Conservation (phyloP, 2,888 invertebrate genomes). For the Brachyopa scutellaris region DNA sequence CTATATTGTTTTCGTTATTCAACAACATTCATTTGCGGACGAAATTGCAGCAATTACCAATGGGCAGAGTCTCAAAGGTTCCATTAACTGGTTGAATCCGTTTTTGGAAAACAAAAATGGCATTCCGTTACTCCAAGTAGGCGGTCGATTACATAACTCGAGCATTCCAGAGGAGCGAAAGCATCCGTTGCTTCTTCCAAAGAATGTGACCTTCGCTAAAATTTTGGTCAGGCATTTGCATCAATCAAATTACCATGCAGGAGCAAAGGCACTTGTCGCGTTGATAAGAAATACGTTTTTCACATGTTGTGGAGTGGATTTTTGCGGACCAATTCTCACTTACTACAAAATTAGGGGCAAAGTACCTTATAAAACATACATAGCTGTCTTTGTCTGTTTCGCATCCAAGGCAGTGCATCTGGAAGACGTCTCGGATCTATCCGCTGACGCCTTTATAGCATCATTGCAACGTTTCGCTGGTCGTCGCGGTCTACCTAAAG, state of each 20-base stretch:
- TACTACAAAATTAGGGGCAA: constrained; percentile 49
- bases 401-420: constrained; percentile 50
- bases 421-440: constrained; percentile 54
- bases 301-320: constrained; percentile 49
- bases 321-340: constrained; percentile 34
- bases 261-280: constrained; percentile 53
- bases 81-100: not conserved
- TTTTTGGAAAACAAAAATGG: not conserved
- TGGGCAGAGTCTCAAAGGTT: not conserved
- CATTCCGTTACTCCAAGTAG: not conserved
- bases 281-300: not conserved
- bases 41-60: not conserved
- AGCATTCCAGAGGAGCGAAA: not conserved
- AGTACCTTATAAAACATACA: constrained; percentile 42
- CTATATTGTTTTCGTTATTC: not conserved
- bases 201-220: too few species aligned
- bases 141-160: not conserved
- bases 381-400: constrained; percentile 31
- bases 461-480: constrained; percentile 34
- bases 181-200: not conserved
- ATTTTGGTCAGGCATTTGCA: constrained; percentile 44
- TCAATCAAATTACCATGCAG: constrained; percentile 46
- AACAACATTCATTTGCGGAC: too few species aligned
- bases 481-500: constrained; percentile 13
- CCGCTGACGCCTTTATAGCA: constrained; percentile 50